A percentile compares a stretch with the other conserved stretches of the same genome.
phyloP scores from a whole-genome alignment of 92 coral and sea anemone species.

The Metridium senile region DNA sequence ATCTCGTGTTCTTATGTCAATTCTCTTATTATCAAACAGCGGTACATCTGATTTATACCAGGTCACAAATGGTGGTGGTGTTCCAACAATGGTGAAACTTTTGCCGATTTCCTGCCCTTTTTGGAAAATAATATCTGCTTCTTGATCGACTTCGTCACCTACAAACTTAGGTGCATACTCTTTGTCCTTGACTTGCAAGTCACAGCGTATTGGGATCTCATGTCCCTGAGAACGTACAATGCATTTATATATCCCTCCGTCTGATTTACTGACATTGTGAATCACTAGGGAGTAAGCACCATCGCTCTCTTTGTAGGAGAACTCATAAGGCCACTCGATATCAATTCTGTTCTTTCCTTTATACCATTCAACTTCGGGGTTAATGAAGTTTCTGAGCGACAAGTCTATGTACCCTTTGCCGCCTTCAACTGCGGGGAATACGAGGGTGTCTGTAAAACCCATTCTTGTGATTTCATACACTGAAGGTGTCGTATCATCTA shows the following conservation, averaged over 20 bases:
- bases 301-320: constrained; percentile 49
- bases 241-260: constrained; percentile 80
- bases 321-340: constrained; percentile 53
- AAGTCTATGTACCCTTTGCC: constrained; percentile 76
- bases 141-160: constrained; percentile 58
- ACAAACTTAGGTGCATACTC: constrained; percentile 66
- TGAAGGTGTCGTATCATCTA: constrained; percentile 23
- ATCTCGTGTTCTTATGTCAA: constrained; percentile 66
- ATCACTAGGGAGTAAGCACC: constrained; percentile 71
- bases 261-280: constrained; percentile 56
- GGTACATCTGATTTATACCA: constrained; percentile 85
- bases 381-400: constrained; percentile 57
- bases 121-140: constrained; percentile 31
- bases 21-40: constrained; percentile 54
- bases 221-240: constrained; percentile 76
- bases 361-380: constrained; percentile 73
- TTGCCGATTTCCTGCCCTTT: constrained; percentile 79
- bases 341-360: constrained; percentile 71
- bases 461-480: constrained; percentile 16
- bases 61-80: constrained; percentile 81
- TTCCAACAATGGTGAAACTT: constrained; percentile 71
- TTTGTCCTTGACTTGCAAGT: constrained; percentile 59
- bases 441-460: constrained; percentile 17
- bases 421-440: constrained; percentile 55
- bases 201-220: constrained; percentile 68